Evolutionary conservation across 2,888 invertebrate species (phyloP), one percentile per base, ranked within the genome.

Genomic region (Drosophila koepferae): DNA sequence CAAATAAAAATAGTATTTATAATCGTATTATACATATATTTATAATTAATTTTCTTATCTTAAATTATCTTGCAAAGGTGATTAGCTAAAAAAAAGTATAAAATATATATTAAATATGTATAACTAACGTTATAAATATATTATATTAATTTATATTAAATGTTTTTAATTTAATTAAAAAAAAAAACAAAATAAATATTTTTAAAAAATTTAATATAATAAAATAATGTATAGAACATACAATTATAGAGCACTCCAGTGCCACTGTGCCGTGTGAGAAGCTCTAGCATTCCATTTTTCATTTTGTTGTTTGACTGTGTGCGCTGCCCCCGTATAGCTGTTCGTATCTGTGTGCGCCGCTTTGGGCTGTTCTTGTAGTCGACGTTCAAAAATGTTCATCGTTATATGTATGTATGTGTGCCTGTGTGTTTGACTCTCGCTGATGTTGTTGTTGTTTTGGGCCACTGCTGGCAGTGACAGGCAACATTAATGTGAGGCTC

Each of bases 211-310:
- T 2, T 5, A 8, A 9, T 12, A 9, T 16, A 48, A 28, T 9
- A 16, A 48, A 28, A 7, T 14, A 18, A 55, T 62, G n/a, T 16
- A 20, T 44, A 20, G 20, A 44, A 44, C 6, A 2, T 7, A 20
- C 44, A 44, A 46, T 34, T 34, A 36, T 20, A 55, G 31, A 6
- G 7, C 38, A 18, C 3, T 6, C 28, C 43, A 44, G 78, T 1
- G 58, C 85, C 85, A 84, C 87, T 84, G 85, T 85, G 74, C 63
- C 68, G 60, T 60, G 63, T 59, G 68, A 54, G 56, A 62, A 65
- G 55, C 65, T 71, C 51, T 74, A 72, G 73, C 73, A 86, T 85
- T 85, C 86, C 88, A 87, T 85, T 85, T 85, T 85, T 87, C 85
- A 85, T 85, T 87, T 87, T 85, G 88, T 87, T 80, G 64, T 61